Percentiles rank a stretch among this genome's conserved stretches.
These are phyloP conservation scores for Drosophila bifasciata DNA, from an alignment of 1,140 invertebrate genomes.

Conservation along the genomic window DNA sequence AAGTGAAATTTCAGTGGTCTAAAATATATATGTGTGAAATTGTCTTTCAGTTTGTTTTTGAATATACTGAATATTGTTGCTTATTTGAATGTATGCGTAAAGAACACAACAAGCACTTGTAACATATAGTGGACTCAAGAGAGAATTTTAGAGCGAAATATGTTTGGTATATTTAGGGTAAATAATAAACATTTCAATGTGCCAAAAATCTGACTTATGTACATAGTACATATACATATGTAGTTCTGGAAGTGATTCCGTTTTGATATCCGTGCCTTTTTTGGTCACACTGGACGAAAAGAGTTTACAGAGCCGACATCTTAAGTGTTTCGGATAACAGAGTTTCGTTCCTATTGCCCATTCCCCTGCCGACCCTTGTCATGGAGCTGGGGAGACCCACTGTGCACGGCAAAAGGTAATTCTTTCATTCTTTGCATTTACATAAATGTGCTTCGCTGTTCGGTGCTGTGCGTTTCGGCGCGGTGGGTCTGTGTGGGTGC, in stretches of 20 bases:
- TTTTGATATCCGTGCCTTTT: too few species aligned
- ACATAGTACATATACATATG: too few species aligned
- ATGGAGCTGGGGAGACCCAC: background rate
- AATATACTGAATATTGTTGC: background rate
- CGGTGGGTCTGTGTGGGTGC: conserved; percentile 22
- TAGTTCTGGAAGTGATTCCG: too few species aligned
- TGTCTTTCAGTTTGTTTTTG: too few species aligned
- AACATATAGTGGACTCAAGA: background rate
- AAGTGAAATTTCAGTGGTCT: background rate
- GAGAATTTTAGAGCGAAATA: too few species aligned
- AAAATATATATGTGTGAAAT: too few species aligned
- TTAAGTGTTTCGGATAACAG: background rate
- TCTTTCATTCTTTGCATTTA: conserved; percentile 27
- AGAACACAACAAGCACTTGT: background rate
- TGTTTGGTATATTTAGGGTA: too few species aligned
- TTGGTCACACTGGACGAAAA: too few species aligned
- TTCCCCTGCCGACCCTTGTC: too few species aligned
- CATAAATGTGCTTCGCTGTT: conserved; percentile 37
- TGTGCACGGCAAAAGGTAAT: conserved; percentile 39
- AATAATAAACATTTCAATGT: too few species aligned
- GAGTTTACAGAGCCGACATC: too few species aligned
- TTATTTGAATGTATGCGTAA: background rate
- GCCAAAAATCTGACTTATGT: too few species aligned
- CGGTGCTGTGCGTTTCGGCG: background rate
- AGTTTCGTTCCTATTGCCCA: background rate